Conservation (phyloP, 2,888 invertebrate species). For the Leistus spinibarbis region DNA sequence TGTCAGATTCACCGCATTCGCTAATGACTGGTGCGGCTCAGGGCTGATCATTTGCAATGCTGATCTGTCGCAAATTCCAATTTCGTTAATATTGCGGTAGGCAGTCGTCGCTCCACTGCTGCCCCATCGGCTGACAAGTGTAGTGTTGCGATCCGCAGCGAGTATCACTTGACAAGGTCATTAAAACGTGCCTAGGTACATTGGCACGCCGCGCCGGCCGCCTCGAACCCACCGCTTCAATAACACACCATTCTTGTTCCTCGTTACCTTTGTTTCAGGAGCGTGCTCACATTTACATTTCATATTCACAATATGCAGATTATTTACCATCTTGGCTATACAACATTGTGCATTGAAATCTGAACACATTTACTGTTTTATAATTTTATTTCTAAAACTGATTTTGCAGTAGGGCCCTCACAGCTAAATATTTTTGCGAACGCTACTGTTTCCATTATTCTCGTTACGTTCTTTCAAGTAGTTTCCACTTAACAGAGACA, state of each 20-base stretch:
- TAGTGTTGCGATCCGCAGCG: background rate
- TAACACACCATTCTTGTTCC: background rate
- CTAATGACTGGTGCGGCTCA: background rate
- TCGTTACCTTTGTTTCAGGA: background rate
- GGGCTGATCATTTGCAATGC: slow-evolving; percentile 16
- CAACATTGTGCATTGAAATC: too few species aligned
- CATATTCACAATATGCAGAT: too few species aligned
- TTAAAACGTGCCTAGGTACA: slow-evolving; percentile 19
- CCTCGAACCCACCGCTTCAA: background rate
- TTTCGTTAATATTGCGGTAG: slow-evolving; percentile 10
- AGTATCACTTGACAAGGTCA: slow-evolving; percentile 4
- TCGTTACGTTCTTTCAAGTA: too few species aligned
- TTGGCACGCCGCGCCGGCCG: too few species aligned
- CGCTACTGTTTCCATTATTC: too few species aligned
- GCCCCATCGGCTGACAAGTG: slow-evolving; percentile 1
- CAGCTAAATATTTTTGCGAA: too few species aligned
- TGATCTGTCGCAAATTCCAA: slow-evolving; percentile 14
- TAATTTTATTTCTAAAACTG: too few species aligned
- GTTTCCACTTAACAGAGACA: too few species aligned
- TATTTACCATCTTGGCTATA: too few species aligned
- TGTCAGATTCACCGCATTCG: background rate
- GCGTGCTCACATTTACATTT: too few species aligned
- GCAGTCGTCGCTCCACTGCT: background rate
- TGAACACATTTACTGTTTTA: too few species aligned
- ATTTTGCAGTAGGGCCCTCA: too few species aligned